A percentile compares a stretch with the other conserved stretches of the same genome.
phyloP scores from a whole-genome alignment of 2,797 vertebrate genomes.

The Ctenopoma multispine region DNA sequence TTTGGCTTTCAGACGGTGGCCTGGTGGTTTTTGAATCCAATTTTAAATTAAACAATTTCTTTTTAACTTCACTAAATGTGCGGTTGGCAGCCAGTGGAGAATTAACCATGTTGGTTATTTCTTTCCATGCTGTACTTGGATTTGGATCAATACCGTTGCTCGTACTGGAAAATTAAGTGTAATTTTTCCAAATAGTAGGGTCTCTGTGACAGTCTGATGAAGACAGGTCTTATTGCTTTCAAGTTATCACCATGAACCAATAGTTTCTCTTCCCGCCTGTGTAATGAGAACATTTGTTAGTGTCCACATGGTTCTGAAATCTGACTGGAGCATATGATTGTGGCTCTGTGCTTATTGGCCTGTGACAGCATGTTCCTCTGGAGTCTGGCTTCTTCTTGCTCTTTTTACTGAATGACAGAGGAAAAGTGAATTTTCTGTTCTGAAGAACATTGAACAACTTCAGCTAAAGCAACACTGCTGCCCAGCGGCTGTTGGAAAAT shows the following conservation, averaged over 20 bases:
- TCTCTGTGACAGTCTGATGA: background rate
- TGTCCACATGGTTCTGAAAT: background rate
- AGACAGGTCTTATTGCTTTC: background rate
- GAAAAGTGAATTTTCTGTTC: background rate
- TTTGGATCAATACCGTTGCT: background rate
- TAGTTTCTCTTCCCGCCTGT: background rate
- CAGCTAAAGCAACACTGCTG: too few relatives aligned
- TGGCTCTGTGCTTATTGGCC: conserved; percentile 5
- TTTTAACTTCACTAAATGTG: conserved; percentile 17
- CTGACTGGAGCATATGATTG: background rate
- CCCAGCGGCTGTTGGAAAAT: too few relatives aligned
- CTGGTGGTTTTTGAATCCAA: conserved; percentile 15
- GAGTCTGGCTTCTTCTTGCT: background rate
- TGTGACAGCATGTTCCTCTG: background rate
- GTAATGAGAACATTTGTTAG: background rate
- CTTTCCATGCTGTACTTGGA: conserved; percentile 39
- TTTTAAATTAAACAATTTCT: conserved; percentile 30
- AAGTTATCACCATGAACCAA: conserved; percentile 1
- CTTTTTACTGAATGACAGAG: background rate
- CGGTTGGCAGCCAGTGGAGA: conserved; percentile 7
- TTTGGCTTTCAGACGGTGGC: conserved; percentile 1
- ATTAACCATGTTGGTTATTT: conserved; percentile 13
- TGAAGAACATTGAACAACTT: background rate
- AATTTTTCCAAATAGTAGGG: background rate
- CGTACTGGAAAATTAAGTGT: conserved; percentile 20